Evolutionary conservation across 2,888 invertebrate species (phyloP), one percentile per base, ranked within the genome.

Genomic region (Graphium colonna): DNA sequence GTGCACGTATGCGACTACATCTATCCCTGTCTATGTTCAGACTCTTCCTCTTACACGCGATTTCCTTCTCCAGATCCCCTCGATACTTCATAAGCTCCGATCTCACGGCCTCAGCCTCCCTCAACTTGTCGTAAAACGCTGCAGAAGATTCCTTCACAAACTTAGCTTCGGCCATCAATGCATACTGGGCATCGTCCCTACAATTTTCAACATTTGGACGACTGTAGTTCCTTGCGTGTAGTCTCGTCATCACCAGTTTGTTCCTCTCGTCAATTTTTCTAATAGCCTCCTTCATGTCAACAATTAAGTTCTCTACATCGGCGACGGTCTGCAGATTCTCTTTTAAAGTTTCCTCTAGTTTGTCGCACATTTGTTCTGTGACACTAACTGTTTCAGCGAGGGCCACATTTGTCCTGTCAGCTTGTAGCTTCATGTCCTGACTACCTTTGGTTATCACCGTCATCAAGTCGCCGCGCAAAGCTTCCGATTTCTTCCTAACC

Each of bases 151-250:
- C 91, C 41, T 85, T 90, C 85, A 65, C 91, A 79, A 64, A 93
- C 70, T 93, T 93, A 0, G 94, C 93, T 82, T 96, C 95, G 42
- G 92, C 93, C 57, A 95, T 91, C 42, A 95, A 78, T 4, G 91
- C 93, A 69, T 93, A 94, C 74, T 97, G 97, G 0, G 95, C 93
- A 16, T 91, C 91, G 78, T 97, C 97, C 48, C 96, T 91, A 69
- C 96, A 97, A 68, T 94, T 94, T 73, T 97, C 97, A 0, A 95
- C 95, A 53, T 94, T 92, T 0, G 95, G 95, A 7, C 97, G 90
- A 49, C 84, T 85, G 47, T 90, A 88, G 52, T 93, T 91, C 55
- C 97, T 91, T 66, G 92, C 92, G 66, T 95, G 92, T 56, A 97
- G 89, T 44, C 97, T 91, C 0, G 97, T 96, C 81, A 96, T 96